Evolutionary conservation across 2,888 invertebrate genomes (phyloP).

Genomic region (Dascillus cervinus): DNA sequence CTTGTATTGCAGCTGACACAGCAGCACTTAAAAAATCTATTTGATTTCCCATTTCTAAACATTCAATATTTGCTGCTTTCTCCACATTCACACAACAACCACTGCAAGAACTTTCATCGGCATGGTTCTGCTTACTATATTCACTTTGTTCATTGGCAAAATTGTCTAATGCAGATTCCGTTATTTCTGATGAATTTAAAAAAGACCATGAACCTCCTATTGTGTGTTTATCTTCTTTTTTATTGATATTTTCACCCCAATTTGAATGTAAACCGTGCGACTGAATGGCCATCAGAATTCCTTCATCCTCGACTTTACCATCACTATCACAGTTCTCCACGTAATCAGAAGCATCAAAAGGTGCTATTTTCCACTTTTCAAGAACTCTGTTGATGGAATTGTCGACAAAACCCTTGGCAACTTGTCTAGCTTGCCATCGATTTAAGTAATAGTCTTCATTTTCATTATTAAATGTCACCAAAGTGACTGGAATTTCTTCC

Average conservation of each 20-base stretch:
- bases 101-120: constrained; percentile 7
- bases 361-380: constrained; percentile 51
- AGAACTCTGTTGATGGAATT: constrained; percentile 62
- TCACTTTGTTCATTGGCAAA: constrained; percentile 28
- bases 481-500: constrained; percentile 31
- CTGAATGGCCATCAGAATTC: constrained; percentile 66
- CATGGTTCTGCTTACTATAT: constrained; percentile 20
- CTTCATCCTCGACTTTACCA: constrained; percentile 60
- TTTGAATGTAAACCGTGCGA: constrained; percentile 56
- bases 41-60: constrained; percentile 25
- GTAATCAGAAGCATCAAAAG: constrained; percentile 47
- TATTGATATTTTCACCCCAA: constrained; percentile 27
- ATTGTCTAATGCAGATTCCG: constrained; percentile 28
- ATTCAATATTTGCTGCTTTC: constrained; percentile 6
- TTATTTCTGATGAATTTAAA: constrained; percentile 11
- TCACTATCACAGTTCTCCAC: constrained; percentile 49
- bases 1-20: constrained; percentile 67
- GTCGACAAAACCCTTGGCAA: constrained; percentile 58
- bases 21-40: constrained; percentile 62
- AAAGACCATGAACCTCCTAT: constrained; percentile 1
- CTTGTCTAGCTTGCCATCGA: constrained; percentile 62
- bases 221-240: constrained; percentile 4
- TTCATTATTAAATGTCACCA: constrained; percentile 30
- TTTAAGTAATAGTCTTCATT: constrained; percentile 38
- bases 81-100: no score